phyloP scores from a whole-genome alignment of 1,140 invertebrate species.

The Hypsibius dujardini region DNA sequence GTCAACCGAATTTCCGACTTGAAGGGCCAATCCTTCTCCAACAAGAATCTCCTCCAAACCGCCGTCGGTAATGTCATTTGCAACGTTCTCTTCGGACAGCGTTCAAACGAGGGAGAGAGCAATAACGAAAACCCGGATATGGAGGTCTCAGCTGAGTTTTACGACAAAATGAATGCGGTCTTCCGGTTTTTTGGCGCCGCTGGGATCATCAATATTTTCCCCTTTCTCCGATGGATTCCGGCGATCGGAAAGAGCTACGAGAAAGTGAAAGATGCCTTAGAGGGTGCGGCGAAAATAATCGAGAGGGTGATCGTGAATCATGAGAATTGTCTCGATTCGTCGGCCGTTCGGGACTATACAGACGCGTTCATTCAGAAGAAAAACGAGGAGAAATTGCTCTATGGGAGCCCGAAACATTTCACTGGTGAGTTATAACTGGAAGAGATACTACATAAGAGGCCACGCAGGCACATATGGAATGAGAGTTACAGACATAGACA shows the following conservation, averaged over 20 bases:
- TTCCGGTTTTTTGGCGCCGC: background rate
- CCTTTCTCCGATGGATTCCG: background rate
- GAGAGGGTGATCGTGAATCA: background rate
- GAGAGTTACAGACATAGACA: too few relatives aligned
- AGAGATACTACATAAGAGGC: too few relatives aligned
- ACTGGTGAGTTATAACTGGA: background rate
- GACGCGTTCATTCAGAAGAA: background rate
- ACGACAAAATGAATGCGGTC: constrained; percentile 16
- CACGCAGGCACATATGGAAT: too few relatives aligned
- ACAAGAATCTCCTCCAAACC: background rate
- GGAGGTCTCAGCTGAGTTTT: background rate
- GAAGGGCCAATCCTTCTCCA: background rate
- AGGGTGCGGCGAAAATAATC: background rate
- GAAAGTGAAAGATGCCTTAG: background rate
- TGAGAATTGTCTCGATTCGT: background rate
- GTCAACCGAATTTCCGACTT: background rate
- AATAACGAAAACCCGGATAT: background rate
- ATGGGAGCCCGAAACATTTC: background rate
- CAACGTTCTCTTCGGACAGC: background rate
- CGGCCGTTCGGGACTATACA: background rate
- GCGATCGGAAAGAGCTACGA: background rate
- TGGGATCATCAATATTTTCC: background rate
- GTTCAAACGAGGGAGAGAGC: background rate
- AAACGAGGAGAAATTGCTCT: background rate
- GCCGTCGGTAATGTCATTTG: background rate